These are phyloP conservation scores for Cavia porcellus DNA, from an alignment of 2,113 vertebrate genomes.

Conservation along the genomic window DNA sequence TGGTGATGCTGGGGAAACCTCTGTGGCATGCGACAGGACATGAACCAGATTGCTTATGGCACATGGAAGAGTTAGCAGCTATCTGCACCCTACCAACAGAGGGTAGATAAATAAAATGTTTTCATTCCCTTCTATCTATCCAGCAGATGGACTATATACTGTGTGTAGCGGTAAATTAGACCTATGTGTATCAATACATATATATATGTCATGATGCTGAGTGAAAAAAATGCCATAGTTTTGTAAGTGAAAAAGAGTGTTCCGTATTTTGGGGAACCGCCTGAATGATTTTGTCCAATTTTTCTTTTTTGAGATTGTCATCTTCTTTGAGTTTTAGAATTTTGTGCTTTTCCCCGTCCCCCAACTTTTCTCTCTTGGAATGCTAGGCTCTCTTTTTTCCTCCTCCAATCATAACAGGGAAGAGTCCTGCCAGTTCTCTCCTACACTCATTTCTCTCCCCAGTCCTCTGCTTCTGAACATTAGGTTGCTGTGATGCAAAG, in stretches of 20 bases:
- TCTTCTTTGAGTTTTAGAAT: background rate
- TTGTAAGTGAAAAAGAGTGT: slow-evolving; percentile 21
- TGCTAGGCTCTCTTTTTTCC: background rate
- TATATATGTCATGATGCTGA: background rate
- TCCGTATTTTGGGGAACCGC: background rate
- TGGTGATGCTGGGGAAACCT: background rate
- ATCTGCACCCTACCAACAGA: background rate
- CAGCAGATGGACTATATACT: background rate
- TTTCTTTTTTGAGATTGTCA: background rate
- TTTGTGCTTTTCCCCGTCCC: background rate
- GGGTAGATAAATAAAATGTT: background rate
- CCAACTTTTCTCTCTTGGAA: background rate
- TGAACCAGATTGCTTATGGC: no score
- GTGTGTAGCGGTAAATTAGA: background rate
- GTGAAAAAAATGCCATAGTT: background rate
- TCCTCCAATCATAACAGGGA: background rate
- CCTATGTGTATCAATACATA: background rate
- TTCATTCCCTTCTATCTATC: slow-evolving; percentile 5
- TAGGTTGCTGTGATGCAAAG: background rate
- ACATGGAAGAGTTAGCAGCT: background rate
- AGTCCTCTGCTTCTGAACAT: background rate
- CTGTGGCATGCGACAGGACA: no score
- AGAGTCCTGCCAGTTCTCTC: background rate
- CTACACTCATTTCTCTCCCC: background rate
- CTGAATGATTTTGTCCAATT: no score